Conservation (phyloP, 1,140 invertebrate genomes). For the Dendroctonus valens region DNA sequence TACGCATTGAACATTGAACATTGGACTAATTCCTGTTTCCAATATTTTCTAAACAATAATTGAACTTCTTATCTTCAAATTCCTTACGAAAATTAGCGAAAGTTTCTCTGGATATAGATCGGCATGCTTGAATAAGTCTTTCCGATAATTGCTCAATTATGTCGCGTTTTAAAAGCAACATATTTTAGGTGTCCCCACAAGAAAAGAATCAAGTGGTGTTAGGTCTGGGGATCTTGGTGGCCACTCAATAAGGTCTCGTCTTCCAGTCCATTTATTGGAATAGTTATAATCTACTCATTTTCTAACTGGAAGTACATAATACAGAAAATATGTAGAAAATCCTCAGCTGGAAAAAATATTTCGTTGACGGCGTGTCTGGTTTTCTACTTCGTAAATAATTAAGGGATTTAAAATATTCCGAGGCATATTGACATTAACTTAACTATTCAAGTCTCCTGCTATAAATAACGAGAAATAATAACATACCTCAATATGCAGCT, state of each 20-base stretch:
- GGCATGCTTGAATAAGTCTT: slow-evolving; percentile 11
- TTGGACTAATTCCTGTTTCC: too few relatives aligned
- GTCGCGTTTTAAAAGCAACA: slow-evolving; percentile 11
- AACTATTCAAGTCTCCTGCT: slow-evolving; percentile 25
- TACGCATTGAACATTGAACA: too few relatives aligned
- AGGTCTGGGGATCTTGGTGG: slow-evolving; percentile 50
- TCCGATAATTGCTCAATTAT: slow-evolving; percentile 7
- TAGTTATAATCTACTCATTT: slow-evolving; percentile 44
- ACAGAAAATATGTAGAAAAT: slow-evolving; percentile 32
- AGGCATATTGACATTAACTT: slow-evolving; percentile 31
- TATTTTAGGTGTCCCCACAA: slow-evolving; percentile 46
- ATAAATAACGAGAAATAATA: slow-evolving; percentile 45
- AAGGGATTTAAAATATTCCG: slow-evolving; percentile 10
- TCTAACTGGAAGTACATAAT: slow-evolving; percentile 43
- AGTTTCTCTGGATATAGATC: slow-evolving; percentile 8
- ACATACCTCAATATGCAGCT: slow-evolving; percentile 41
- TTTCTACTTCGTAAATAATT: slow-evolving; percentile 23
- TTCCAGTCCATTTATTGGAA: slow-evolving; percentile 50
- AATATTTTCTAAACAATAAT: slow-evolving; percentile 5
- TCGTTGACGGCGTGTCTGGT: too few relatives aligned
- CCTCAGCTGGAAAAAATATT: slow-evolving; percentile 11
- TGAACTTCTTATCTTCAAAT: background rate
- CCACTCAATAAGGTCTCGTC: slow-evolving; percentile 49
- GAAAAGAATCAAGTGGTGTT: slow-evolving; percentile 50
- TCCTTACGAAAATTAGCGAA: background rate